Evolutionary conservation across 2,113 vertebrate genomes (phyloP), one percentile per base, ranked within the genome.

Genomic region (Dicerorhinus sumatrensis): DNA sequence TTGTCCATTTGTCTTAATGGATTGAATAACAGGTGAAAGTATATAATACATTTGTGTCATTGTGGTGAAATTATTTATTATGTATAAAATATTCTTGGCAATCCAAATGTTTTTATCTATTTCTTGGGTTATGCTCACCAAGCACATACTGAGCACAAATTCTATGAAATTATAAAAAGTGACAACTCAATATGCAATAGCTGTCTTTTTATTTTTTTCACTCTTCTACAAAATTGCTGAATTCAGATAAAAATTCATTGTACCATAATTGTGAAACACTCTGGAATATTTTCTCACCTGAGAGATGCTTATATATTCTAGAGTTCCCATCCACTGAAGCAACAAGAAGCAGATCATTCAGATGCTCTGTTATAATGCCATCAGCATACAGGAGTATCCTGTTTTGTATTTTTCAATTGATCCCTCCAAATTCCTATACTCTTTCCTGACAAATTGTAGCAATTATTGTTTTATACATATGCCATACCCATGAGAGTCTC

Each of bases 121-220:
- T 36, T 92, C 14, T 70, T 80, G 3, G 27, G 2, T 33, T 75
- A 17, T 70, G 20, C 2, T 85, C 36, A 51, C 4, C 18, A 73
- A 84, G 7, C 36, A 82, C 1, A 62, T 29, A 93, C 31, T n/a
- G 21, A 82, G 6, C 8, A 91, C 4, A 96, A 69, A 36, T 33
- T 69, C 21, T 58, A 9, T 39, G 33, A 96, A 95, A 92, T 58
- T 89, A 60, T 81, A 80, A 73, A 89, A 90, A 18, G 2, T 85
- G 1, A 84, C 60, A 75, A 39, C 2, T 83, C 42, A 42, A 39
- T n/a, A 39, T 75, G 3, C 0, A 83, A 39, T 6, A 42, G 1
- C 8, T 91, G 25, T 3, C 21, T 67, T 89, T 56, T 60, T 31
- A 27, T 48, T 80, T 89, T 3, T 39, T n/a, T 58, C 3, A 21